These are phyloP conservation scores for Drosophila formosana DNA, from an alignment of 2,888 invertebrate species.

Conservation along the genomic window DNA sequence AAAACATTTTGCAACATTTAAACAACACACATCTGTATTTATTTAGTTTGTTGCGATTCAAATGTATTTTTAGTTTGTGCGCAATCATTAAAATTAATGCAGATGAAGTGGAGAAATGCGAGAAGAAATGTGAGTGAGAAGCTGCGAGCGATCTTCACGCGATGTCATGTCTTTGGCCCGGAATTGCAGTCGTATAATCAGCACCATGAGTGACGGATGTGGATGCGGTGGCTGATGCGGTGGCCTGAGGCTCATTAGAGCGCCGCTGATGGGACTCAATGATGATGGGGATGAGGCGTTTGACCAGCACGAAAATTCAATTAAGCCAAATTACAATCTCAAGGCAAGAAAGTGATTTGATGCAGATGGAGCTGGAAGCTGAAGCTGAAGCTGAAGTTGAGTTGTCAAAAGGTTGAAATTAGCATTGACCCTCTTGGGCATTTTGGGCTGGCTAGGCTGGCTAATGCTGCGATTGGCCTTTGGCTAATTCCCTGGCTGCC, in stretches of 20 bases:
- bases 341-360: slow-evolving; percentile 72
- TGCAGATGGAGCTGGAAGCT: slow-evolving; percentile 6
- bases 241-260: slow-evolving; percentile 43
- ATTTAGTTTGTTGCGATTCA: slow-evolving; percentile 15
- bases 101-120: slow-evolving; percentile 56
- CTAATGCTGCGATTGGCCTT: slow-evolving; percentile 44
- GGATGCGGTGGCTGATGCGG: slow-evolving; percentile 40
- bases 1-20: slow-evolving; percentile 33
- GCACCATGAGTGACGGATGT: slow-evolving; percentile 42
- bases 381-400: slow-evolving; percentile 38
- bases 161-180: slow-evolving; percentile 1
- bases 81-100: slow-evolving; percentile 50
- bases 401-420: slow-evolving; percentile 79
- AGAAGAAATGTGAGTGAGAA: slow-evolving; percentile 3
- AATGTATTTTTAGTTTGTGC: slow-evolving; percentile 41
- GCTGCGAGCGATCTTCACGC: slow-evolving; percentile 11
- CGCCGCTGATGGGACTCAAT: slow-evolving; percentile 42
- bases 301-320: slow-evolving; percentile 78
- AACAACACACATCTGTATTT: slow-evolving; percentile 3
- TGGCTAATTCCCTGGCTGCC: slow-evolving; percentile 6
- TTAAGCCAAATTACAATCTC: slow-evolving; percentile 76
- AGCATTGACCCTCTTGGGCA: slow-evolving; percentile 69
- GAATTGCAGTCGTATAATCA: slow-evolving; percentile 41
- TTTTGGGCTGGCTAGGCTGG: slow-evolving; percentile 48
- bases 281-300: slow-evolving; percentile 50